phyloP scores from a whole-genome alignment of 1,140 invertebrate species.

The Mylabris phalerata region DNA sequence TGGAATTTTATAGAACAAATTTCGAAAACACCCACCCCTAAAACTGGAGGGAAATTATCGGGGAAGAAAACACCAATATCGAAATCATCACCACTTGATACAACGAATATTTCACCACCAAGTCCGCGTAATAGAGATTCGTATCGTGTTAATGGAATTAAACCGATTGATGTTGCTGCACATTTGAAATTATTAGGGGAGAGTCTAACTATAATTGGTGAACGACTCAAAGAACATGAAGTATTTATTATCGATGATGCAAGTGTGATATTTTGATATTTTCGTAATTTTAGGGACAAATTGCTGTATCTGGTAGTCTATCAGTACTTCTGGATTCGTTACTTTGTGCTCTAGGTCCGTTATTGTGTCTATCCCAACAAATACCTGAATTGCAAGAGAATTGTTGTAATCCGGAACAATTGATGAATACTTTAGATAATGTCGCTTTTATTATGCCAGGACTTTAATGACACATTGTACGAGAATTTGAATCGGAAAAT shows the following conservation, averaged over 20 bases:
- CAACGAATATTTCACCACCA: constrained; percentile 45
- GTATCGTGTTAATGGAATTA: constrained; percentile 68
- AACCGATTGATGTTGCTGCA: constrained; percentile 85
- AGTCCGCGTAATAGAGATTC: constrained; percentile 42
- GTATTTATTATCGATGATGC: constrained; percentile 40
- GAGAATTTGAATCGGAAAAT: neutral
- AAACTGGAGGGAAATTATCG: constrained; percentile 45
- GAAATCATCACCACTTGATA: constrained; percentile 39
- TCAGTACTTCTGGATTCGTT: constrained; percentile 92
- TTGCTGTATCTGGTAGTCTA: constrained; percentile 87
- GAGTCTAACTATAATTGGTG: constrained; percentile 87
- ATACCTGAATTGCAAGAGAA: constrained; percentile 63
- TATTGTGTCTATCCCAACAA: constrained; percentile 81
- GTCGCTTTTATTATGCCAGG: constrained; percentile 97
- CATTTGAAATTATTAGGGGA: constrained; percentile 90
- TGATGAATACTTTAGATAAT: constrained; percentile 81
- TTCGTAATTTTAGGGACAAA: constrained; percentile 64
- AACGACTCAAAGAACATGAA: constrained; percentile 86
- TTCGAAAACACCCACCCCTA: neutral
- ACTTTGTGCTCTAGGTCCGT: constrained; percentile 84
- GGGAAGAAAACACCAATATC: constrained; percentile 38
- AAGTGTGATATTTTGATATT: constrained; percentile 2
- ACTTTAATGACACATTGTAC: constrained; percentile 50
- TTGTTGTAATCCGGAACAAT: constrained; percentile 60
- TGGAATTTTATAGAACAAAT: neutral